These are phyloP conservation scores for Perizoma flavofasciatum DNA, from an alignment of 2,888 invertebrate genomes.

Conservation along the genomic window DNA sequence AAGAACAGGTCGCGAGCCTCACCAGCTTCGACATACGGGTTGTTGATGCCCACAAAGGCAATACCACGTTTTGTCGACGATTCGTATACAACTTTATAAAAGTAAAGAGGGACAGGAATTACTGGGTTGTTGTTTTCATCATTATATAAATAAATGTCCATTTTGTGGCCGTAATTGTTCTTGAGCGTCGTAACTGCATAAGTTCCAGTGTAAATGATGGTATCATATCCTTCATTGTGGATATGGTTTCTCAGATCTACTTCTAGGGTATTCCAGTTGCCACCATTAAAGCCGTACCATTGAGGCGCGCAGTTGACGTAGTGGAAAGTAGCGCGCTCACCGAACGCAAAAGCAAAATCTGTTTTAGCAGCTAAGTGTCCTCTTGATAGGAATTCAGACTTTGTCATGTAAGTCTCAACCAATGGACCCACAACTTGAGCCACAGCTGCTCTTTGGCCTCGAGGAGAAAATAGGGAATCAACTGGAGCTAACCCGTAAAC, in stretches of 20 bases:
- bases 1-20: conserved; percentile 67
- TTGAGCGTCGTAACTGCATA: conserved; percentile 81
- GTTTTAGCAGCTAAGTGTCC: conserved; percentile 87
- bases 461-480: conserved; percentile 61
- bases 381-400: conserved; percentile 74
- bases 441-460: conserved; percentile 59
- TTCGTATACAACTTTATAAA: conserved; percentile 83
- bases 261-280: conserved; percentile 84
- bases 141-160: conserved; percentile 66
- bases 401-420: conserved; percentile 68
- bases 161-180: conserved; percentile 61
- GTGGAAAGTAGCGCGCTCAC: conserved; percentile 86
- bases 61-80: conserved; percentile 71
- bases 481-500: conserved; percentile 58
- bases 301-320: conserved; percentile 88
- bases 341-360: conserved; percentile 85
- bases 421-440: conserved; percentile 54
- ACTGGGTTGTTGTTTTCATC: conserved; percentile 68
- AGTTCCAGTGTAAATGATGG: conserved; percentile 85
- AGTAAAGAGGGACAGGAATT: conserved; percentile 75
- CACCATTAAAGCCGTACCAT: conserved; percentile 86
- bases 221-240: conserved; percentile 56
- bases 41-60: conserved; percentile 86
- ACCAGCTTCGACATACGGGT: conserved; percentile 75
- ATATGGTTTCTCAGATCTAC: conserved; percentile 69